Percentiles rank a stretch among this genome's conserved stretches.
These are phyloP conservation scores for Daktulosphaira vitifoliae DNA, from an alignment of 1,140 invertebrate species.

Conservation along the genomic window DNA sequence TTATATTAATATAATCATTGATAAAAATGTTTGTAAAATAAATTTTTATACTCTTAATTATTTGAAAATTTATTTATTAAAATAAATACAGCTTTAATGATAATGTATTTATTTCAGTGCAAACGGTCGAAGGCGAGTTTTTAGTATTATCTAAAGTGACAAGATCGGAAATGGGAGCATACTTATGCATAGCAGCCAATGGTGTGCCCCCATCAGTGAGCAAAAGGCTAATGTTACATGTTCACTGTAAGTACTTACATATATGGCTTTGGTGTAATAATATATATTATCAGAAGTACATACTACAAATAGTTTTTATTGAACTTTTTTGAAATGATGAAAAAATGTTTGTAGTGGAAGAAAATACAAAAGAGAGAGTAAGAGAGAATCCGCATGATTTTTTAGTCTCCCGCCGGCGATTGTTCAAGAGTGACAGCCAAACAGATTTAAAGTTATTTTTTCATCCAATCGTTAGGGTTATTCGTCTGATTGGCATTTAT, in stretches of 20 bases:
- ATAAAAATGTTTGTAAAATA: too few relatives aligned
- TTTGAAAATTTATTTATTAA: too few relatives aligned
- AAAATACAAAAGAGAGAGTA: not conserved
- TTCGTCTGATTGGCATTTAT: constrained; percentile 27
- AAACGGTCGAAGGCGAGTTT: constrained; percentile 62
- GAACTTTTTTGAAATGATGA: too few relatives aligned
- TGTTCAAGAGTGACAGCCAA: constrained; percentile 11
- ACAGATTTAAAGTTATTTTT: constrained; percentile 33
- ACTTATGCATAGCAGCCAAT: constrained; percentile 68
- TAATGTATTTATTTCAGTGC: constrained; percentile 47
- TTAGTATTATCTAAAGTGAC: constrained; percentile 68
- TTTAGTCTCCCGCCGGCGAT: not conserved
- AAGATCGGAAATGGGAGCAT: constrained; percentile 75
- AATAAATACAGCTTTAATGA: too few relatives aligned
- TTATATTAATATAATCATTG: too few relatives aligned
- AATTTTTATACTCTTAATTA: too few relatives aligned
- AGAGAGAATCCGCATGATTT: constrained; percentile 12
- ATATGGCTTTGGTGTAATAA: too few relatives aligned
- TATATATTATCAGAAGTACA: too few relatives aligned
- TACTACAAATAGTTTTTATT: too few relatives aligned
- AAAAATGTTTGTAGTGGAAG: constrained; percentile 14
- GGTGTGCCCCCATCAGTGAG: constrained; percentile 72
- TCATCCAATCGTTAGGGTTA: constrained; percentile 24
- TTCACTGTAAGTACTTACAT: constrained; percentile 69
- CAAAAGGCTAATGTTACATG: constrained; percentile 70